Evolutionary conservation across 2,797 vertebrate species (phyloP).

Genomic region (Myoxocephalus aenaeus): DNA sequence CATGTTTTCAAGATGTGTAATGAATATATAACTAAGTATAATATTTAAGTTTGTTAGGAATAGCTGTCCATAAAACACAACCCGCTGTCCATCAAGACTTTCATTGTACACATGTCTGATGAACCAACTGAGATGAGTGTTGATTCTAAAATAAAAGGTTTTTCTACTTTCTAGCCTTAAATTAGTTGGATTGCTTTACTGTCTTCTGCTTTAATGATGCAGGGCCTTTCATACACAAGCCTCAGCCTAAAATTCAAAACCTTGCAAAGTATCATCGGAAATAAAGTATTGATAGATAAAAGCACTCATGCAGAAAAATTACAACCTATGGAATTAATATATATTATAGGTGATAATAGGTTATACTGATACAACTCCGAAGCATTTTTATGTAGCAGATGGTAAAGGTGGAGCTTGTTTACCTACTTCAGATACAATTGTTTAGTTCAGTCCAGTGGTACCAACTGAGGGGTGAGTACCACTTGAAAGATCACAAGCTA

Average conservation of each 20-base stretch:
- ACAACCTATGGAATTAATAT: not conserved
- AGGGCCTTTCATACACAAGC: not conserved
- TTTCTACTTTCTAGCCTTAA: slow-evolving; percentile 50
- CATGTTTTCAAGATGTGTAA: slow-evolving; percentile 17
- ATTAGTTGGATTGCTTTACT: not conserved
- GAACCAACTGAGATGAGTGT: slow-evolving; percentile 10
- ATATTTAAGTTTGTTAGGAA: slow-evolving; percentile 18
- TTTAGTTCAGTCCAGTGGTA: no score
- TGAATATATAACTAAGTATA: not conserved
- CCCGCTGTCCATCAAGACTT: slow-evolving; percentile 17
- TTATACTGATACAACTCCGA: not conserved
- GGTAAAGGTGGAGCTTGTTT: not conserved
- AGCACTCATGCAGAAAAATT: not conserved
- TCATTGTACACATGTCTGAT: slow-evolving; percentile 8
- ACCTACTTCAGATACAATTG: not conserved
- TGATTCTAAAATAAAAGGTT: slow-evolving; percentile 58
- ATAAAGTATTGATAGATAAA: no score
- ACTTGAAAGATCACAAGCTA: not conserved
- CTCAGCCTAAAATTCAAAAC: not conserved
- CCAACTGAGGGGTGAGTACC: not conserved
- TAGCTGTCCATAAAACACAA: slow-evolving; percentile 6
- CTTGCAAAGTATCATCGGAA: not conserved
- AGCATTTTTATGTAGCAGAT: not conserved
- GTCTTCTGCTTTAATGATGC: not conserved
- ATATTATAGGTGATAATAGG: not conserved